phyloP scores from a whole-genome alignment of 2,797 vertebrate species.

The Aplochiton taeniatus region DNA sequence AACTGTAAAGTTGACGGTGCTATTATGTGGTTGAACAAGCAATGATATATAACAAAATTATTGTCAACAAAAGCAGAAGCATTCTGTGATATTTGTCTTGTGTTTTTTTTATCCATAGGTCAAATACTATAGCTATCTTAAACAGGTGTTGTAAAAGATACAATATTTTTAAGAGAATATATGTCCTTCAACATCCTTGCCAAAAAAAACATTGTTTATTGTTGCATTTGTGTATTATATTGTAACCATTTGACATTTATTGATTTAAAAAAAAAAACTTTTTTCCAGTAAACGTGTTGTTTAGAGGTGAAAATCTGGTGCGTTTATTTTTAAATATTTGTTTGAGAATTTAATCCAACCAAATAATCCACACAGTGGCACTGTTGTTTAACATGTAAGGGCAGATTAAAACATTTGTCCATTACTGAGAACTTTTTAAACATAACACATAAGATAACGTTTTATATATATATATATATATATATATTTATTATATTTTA shows the following conservation, averaged over 20 bases:
- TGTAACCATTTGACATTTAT: conserved; percentile 3
- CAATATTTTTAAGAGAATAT: not conserved
- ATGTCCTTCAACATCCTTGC: not conserved
- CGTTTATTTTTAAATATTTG: not conserved
- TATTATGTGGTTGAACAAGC: not conserved
- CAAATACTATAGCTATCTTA: no score
- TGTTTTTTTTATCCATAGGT: no score
- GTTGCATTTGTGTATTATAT: conserved; percentile 5
- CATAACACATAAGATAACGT: no score
- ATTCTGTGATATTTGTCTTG: no score
- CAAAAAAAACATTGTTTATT: conserved; percentile 4
- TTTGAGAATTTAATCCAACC: no score
- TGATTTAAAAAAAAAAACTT: not conserved
- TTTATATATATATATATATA: no score
- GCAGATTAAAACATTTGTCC: no score
- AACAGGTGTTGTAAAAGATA: not conserved
- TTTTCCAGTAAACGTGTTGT: conserved; percentile 2
- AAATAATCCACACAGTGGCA: no score
- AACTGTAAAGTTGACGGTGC: not conserved
- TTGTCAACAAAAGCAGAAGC: not conserved
- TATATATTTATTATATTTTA: no score
- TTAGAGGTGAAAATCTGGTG: not conserved
- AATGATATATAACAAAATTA: not conserved
- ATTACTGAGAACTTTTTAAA: no score
- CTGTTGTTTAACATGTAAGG: no score